These are phyloP conservation scores for Helicolenus hilgendorfi DNA, from an alignment of 2,797 vertebrate species.

Conservation along the genomic window DNA sequence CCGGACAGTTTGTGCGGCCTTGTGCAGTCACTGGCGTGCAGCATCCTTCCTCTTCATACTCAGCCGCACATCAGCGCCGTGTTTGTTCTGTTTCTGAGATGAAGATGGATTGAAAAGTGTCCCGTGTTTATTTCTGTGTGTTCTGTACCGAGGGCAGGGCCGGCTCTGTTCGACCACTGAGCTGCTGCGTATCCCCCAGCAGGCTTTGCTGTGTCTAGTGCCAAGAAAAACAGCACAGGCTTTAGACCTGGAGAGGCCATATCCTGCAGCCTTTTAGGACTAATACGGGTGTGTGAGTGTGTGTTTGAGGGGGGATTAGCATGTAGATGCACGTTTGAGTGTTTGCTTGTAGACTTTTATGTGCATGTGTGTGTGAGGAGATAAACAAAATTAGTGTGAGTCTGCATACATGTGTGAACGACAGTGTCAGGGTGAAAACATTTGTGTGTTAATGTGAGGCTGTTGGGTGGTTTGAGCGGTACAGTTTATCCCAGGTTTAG, in stretches of 20 bases:
- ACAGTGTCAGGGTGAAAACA: neutral
- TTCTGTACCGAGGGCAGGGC: constrained; percentile 18
- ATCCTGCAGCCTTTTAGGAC: constrained; percentile 71
- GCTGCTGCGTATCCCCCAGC: constrained; percentile 63
- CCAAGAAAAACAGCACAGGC: constrained; percentile 78
- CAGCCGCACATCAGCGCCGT: neutral
- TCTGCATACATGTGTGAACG: neutral
- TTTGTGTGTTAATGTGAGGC: neutral
- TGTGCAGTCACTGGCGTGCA: constrained; percentile 24
- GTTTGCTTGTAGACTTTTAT: neutral
- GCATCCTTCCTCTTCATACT: constrained; percentile 64
- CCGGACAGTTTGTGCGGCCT: constrained; percentile 42
- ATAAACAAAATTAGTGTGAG: neutral
- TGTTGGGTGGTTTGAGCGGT: neutral
- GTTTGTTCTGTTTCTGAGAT: constrained; percentile 32
- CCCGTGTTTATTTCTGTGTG: constrained; percentile 41
- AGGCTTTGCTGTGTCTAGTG: constrained; percentile 62
- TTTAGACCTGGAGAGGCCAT: constrained; percentile 77
- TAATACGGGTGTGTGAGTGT: neutral
- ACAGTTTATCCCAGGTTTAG: constrained; percentile 6
- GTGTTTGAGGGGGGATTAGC: neutral
- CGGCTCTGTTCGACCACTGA: constrained; percentile 47
- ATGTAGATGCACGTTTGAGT: neutral
- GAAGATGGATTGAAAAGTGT: constrained; percentile 47
- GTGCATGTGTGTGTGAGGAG: neutral